Evolutionary conservation across 2,888 invertebrate species (phyloP).

Genomic region (Sicus ferrugineus): DNA sequence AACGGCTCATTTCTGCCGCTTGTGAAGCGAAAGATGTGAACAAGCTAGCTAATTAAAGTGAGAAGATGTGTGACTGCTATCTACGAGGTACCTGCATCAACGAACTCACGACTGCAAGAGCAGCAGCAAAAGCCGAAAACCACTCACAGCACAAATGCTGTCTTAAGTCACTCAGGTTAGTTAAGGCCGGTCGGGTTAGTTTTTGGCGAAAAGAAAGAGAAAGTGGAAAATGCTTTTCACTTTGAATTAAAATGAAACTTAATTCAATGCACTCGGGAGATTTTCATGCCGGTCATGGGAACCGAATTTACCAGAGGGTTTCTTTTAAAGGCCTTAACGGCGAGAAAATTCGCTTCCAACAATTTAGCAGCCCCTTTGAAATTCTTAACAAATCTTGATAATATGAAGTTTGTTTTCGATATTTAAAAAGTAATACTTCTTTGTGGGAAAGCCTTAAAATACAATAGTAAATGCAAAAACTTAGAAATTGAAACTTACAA

Average conservation of each 20-base stretch:
- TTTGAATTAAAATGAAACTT: conserved; percentile 29
- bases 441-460: too few species aligned
- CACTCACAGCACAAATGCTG: neutral
- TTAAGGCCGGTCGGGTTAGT: conserved; percentile 22
- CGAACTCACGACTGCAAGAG: neutral
- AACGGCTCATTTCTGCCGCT: conserved; percentile 46
- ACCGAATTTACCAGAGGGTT: too few species aligned
- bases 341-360: too few species aligned
- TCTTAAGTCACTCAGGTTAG: neutral
- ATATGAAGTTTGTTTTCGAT: too few species aligned
- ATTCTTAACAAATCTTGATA: too few species aligned
- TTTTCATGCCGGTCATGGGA: too few species aligned
- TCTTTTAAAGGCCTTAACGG: too few species aligned
- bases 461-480: too few species aligned
- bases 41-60: conserved; percentile 27
- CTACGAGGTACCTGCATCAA: conserved; percentile 9
- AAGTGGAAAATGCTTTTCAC: conserved; percentile 58
- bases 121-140: neutral
- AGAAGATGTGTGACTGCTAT: conserved; percentile 32
- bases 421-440: too few species aligned
- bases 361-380: too few species aligned
- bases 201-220: conserved; percentile 50
- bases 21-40: conserved; percentile 32
- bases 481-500: too few species aligned
- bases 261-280: too few species aligned